Evolutionary conservation across 1,140 invertebrate genomes (phyloP), one percentile per base, ranked within the genome.

Genomic region (Zaprionus taronus): DNA sequence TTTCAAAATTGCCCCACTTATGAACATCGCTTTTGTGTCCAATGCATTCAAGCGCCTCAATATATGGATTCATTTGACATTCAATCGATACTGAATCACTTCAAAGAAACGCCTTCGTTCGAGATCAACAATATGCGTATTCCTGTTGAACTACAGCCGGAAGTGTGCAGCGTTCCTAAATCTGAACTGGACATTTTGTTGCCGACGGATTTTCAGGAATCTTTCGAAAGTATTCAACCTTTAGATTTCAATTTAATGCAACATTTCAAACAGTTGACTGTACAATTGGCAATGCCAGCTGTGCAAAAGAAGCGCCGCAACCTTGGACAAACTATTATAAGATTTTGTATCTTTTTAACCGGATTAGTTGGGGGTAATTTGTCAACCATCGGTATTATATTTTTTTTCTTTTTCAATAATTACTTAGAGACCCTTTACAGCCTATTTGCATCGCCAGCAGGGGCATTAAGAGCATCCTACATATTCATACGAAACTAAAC

Each of bases 1-100:
- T 76, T 68, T 14, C 9, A 67, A 1, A 9, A n/a, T 2, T 31
- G 44, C 7, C 7, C 20, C 0, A 11, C 49, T 0, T 75, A 68
- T 31, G 2, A 11, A 4, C 84, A 87, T 74, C 70, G 34, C 2
- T 79, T 87, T n/a, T 44, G 24, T 6, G 47, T 87, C 1, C 44
- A 73, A 4, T 75, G 51, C 12, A 64, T 56, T 28, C 11, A 0
- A 17, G 20, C 53, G 4, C 9, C n/a, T 47, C 72, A 5, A 12
- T 11, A 6, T 1, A 15, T 1, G 1, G n/a, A n/a, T 0, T 17
- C n/a, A 65, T 1, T 12, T 20, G 2, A 12, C n/a, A 47, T 5
- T 36, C n/a, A 36, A 20, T 15, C 49, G 0, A 56, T 67, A 4
- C 1, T 73, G n/a, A 9, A 4, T 9, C 7, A 61, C 15, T 87